These are phyloP conservation scores for Microcebus lehilahytsara DNA, from an alignment of 2,113 vertebrate species.

Conservation along the genomic window DNA sequence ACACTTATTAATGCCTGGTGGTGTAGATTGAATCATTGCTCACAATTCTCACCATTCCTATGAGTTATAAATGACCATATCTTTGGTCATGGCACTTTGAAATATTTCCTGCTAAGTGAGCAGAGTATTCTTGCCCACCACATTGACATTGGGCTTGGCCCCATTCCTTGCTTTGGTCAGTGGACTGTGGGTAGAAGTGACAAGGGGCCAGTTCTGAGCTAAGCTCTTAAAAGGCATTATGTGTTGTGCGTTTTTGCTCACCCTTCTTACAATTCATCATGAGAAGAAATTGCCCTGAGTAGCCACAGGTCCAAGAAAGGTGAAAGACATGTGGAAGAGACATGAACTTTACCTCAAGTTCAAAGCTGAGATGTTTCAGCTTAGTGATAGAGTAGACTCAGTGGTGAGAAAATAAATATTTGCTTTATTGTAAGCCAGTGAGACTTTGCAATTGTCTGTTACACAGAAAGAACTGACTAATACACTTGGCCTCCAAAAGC, in stretches of 20 bases:
- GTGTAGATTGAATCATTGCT: not conserved
- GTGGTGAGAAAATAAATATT: not conserved
- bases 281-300: not conserved
- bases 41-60: not conserved
- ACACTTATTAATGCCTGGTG: not conserved
- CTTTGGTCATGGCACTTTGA: not conserved
- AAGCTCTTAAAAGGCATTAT: not conserved
- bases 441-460: not conserved
- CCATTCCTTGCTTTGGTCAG: not conserved
- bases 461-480: not conserved
- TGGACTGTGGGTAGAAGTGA: not conserved
- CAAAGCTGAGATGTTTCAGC: not conserved
- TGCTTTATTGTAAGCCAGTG: not conserved
- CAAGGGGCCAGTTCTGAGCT: not conserved
- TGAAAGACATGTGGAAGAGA: not conserved
- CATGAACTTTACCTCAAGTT: not conserved
- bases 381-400: not conserved
- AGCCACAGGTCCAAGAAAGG: not conserved
- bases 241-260: not conserved
- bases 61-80: not conserved
- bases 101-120: not conserved
- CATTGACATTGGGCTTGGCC: not conserved
- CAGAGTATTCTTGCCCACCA: not conserved
- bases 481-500: not conserved
- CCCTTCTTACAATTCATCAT: not conserved